Conservation (phyloP, 2,113 vertebrate species). For the Parotia lawesii region DNA sequence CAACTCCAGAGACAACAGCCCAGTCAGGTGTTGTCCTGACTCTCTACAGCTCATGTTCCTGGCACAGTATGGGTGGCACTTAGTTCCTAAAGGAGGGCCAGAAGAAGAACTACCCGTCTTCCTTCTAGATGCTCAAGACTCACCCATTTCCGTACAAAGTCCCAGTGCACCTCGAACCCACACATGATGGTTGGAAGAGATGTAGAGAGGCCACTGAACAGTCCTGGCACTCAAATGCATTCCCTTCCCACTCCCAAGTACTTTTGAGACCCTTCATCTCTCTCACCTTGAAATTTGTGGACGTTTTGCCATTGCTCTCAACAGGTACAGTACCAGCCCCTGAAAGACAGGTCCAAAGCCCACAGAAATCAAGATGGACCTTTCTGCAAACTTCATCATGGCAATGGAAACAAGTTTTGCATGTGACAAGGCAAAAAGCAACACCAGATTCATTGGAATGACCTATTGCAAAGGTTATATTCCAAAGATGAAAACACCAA, state of each 20-base stretch:
- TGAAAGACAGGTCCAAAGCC: background rate
- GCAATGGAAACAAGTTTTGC: background rate
- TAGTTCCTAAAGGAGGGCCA: background rate
- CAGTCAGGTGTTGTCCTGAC: background rate
- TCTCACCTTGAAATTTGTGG: background rate
- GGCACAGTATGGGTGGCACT: background rate
- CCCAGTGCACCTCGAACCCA: background rate
- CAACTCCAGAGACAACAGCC: background rate
- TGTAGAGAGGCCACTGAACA: background rate
- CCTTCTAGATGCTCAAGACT: background rate
- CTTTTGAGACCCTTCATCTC: background rate
- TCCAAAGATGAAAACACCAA: background rate
- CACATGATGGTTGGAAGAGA: background rate
- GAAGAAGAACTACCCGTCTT: background rate
- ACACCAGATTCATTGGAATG: background rate
- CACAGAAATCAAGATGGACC: background rate
- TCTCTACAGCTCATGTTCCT: background rate
- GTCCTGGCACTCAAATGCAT: background rate
- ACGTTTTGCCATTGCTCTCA: background rate
- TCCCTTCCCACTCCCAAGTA: background rate
- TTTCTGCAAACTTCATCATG: background rate
- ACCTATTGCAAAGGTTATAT: background rate
- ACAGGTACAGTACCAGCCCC: background rate
- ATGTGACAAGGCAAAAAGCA: background rate
- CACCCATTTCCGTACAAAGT: background rate